Evolutionary conservation across 2,113 vertebrate species (phyloP).

Genomic region (Donacobius atricapilla): DNA sequence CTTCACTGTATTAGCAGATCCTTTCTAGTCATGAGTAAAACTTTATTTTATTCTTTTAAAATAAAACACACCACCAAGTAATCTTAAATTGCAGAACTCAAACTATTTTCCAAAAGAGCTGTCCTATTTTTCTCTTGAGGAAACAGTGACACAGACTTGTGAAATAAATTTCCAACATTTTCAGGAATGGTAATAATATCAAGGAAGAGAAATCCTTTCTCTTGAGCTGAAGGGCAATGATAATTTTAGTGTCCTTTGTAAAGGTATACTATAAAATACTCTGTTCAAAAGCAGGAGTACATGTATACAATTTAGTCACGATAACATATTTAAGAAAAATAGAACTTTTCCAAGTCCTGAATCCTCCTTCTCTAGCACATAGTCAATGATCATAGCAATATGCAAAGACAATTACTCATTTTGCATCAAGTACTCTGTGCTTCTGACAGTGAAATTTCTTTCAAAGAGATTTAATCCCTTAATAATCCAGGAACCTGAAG

Average conservation of each 20-base stretch:
- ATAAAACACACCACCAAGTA: background rate
- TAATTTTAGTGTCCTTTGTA: background rate
- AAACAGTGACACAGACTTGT: background rate
- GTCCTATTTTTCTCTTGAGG: background rate
- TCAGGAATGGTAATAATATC: background rate
- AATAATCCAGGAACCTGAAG: slow-evolving; percentile 11
- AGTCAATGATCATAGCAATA: background rate
- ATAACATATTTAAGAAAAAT: background rate
- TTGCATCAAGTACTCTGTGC: background rate
- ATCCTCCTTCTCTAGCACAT: background rate
- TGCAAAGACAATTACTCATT: background rate
- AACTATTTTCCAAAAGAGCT: background rate
- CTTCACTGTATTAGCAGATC: background rate
- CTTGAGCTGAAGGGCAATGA: background rate
- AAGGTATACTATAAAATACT: background rate
- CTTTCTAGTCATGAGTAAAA: background rate
- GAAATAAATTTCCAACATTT: background rate
- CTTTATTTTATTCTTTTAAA: background rate
- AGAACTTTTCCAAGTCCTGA: background rate
- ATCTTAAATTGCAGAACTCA: background rate
- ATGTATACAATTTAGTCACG: background rate
- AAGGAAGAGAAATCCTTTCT: background rate
- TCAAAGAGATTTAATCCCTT: background rate
- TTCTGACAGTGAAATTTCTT: slow-evolving; percentile 32
- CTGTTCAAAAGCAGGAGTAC: background rate